Evolutionary conservation across 2,888 invertebrate genomes (phyloP), one percentile per base, ranked within the genome.

Genomic region (Chouioia cunea): DNA sequence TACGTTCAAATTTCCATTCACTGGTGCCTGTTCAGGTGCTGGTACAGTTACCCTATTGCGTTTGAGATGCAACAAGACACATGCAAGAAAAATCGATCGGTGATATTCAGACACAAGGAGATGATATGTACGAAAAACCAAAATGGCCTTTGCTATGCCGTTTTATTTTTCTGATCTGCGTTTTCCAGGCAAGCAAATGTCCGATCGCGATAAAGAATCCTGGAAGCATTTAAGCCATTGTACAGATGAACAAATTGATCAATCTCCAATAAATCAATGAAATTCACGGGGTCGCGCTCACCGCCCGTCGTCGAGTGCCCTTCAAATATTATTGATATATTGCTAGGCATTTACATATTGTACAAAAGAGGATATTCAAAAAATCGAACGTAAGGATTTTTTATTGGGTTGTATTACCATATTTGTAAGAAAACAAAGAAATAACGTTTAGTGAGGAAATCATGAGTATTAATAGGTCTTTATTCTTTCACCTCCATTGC

Each of bases 161-260:
- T 36, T 36, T 8, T 36, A 10, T 10, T 36, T 36, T 36, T 10
- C 36, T 36, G 36, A 36, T 36, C 4, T 36, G 36, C 36, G 36
- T 36, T 36, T 36, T 36, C 36, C 10, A 62, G 52, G 36, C 36
- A 23, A 27, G 15, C 23, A 60, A 54, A 63, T 47, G 52, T 58
- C 53, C 58, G 62, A 52, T 72, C 65, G 62, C 62, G 72, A 64
- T 52, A 50, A 64, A 70, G 54, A 56, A 57, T 54, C 44, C 80
- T 83, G 82, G 82, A 83, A 81, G 80, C 79, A 79, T 82, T 82
- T 85, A 82, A 83, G 84, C 85, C 82, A 81, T 85, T 86, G 86
- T 86, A 86, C 85, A 86, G 85, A 86, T 84, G 85, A 86, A 85
- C 84, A 85, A 86, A 85, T 85, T 85, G 84, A 84, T 83, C 84